Base-by-base conservation (phyloP, 2,888 invertebrate species). In the Ophion slaviceki region DNA sequence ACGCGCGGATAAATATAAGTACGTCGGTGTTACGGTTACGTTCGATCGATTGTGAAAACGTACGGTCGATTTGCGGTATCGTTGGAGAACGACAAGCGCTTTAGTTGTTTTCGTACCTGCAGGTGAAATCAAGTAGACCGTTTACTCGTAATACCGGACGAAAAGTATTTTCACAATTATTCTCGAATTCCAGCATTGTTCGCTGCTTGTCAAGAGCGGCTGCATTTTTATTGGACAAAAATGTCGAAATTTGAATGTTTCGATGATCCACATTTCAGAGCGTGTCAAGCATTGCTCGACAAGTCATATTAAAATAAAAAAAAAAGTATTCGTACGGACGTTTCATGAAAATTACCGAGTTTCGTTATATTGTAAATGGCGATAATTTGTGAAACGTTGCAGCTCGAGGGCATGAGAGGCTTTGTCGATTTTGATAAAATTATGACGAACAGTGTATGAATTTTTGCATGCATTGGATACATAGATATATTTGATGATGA, bases 21-120 rank as follows among this genome's bases (percentile, higher is more conserved):
- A 64, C 71, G n/a, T 32, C 47, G 45, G 45, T 68, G 36, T 82
- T 64, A 66, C 62, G 53, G 53, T 53, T 59, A 61, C 59, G 14
- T n/a, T 62, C 66, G 74, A 78, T 74, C 59, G 75, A 82, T 85
- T 32, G 20, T 24, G 17, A 47, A 53, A 68, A 80, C 64, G 32
- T 68, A 61, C 11, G 45, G 75, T 75, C 66, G 47, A 64, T 78
- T 59, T 59, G 64, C 59, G 75, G 28, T 78, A 53, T 53, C 64
- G 66, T 70, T 47, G 20, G 61, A 40, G 68, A 45, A 78, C 64
- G 24, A 8, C 14, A 81, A 45, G 74, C 72, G 71, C 32, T 32
- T 32, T 32, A 4, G 7, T 59, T 14, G 11, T 14, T 17, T 45
- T 45, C 14, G 53, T 53, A 53, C 14, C 17, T 17, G 5, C 53